phyloP scores from a whole-genome alignment of 2,797 vertebrate genomes.

The Acrossocheilus fasciatus region DNA sequence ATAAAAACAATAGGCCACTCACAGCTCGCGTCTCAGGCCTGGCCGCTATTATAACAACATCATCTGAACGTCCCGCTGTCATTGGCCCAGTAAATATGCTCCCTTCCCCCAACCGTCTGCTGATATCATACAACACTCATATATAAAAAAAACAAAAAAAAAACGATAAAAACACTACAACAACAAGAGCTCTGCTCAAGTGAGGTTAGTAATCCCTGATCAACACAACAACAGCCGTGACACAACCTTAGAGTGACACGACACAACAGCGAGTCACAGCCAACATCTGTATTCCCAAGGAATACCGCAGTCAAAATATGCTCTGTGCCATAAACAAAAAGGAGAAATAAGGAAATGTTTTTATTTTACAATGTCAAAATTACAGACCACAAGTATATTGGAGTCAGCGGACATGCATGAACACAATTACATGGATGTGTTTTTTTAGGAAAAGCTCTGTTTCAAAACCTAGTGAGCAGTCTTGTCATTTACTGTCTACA shows the following conservation, averaged over 20 bases:
- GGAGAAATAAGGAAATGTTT: background rate
- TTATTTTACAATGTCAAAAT: background rate
- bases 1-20: constrained; percentile 1
- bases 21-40: background rate
- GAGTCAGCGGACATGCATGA: background rate
- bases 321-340: background rate
- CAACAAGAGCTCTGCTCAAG: background rate
- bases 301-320: background rate
- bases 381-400: background rate
- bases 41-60: constrained; percentile 3
- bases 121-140: background rate
- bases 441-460: background rate
- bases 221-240: background rate
- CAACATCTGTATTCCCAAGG: constrained; percentile 3
- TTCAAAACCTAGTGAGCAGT: background rate
- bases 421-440: background rate
- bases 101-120: constrained; percentile 13
- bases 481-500: background rate
- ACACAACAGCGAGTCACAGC: background rate
- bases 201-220: constrained; percentile 23
- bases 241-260: constrained; percentile 10
- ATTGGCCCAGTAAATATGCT: background rate
- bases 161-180: background rate
- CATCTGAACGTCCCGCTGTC: constrained; percentile 15
- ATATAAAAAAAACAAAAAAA: background rate